Percentiles rank a stretch among this genome's conserved stretches.
Conservation (phyloP, 2,113 vertebrate genomes). For the Vulpes lagopus region DNA sequence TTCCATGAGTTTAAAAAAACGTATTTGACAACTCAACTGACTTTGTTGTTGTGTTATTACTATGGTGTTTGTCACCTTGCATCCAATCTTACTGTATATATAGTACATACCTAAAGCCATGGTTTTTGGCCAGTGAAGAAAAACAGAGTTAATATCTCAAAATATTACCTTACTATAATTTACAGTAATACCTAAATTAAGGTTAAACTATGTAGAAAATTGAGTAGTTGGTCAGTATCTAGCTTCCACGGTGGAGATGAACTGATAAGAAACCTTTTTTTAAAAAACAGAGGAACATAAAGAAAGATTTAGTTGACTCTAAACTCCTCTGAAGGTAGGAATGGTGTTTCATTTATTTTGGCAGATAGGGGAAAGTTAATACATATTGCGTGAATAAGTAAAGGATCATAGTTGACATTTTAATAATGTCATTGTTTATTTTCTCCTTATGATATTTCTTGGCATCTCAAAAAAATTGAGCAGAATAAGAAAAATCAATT, state of each 20-base stretch:
- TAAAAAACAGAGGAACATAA: not conserved
- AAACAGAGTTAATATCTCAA: conserved; percentile 38
- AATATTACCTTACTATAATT: not conserved
- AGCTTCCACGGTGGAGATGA: not conserved
- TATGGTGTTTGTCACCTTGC: not conserved
- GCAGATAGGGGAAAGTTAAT: not conserved
- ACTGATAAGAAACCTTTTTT: not conserved
- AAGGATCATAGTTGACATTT: not conserved
- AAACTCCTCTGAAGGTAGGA: not conserved
- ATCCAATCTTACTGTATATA: not conserved
- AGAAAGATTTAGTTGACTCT: not conserved
- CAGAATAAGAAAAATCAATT: conserved; percentile 11
- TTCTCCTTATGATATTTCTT: not conserved
- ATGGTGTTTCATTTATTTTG: not conserved
- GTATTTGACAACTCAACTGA: not conserved
- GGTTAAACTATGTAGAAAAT: not conserved
- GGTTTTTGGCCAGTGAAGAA: not conserved
- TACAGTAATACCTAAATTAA: not conserved
- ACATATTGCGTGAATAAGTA: not conserved
- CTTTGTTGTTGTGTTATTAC: not conserved
- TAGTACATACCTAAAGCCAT: not conserved
- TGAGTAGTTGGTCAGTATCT: not conserved
- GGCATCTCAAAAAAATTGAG: not conserved
- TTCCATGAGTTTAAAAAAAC: not conserved
- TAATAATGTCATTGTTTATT: not conserved